phyloP scores from a whole-genome alignment of 1,140 invertebrate species.

The Drosophila miranda region DNA sequence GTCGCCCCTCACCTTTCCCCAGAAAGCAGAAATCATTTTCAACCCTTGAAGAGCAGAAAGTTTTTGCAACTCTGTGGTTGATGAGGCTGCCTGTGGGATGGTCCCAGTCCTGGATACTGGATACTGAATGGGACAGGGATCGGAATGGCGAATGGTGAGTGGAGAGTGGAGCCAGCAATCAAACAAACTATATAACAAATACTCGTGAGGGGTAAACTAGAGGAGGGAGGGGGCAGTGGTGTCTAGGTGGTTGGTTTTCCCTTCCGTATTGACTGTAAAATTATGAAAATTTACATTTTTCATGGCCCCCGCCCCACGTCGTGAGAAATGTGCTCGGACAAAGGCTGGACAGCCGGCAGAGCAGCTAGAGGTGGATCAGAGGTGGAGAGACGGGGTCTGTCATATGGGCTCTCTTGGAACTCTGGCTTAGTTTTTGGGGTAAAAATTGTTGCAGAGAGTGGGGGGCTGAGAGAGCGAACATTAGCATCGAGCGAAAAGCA shows the following conservation, averaged over 20 bases:
- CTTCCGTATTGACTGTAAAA: constrained; percentile 63
- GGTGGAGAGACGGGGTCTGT: too few species aligned
- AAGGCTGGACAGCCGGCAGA: constrained; percentile 3
- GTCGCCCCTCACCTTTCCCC: neutral
- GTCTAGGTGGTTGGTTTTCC: neutral
- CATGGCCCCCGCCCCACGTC: neutral
- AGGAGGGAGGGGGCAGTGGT: neutral
- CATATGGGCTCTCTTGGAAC: too few species aligned
- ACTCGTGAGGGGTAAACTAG: constrained; percentile 22
- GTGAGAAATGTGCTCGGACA: constrained; percentile 11
- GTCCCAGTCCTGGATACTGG: too few species aligned
- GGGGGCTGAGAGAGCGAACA: constrained; percentile 22
- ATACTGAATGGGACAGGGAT: neutral
- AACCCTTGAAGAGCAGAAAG: constrained; percentile 47
- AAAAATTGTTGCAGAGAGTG: constrained; percentile 1
- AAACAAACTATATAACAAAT: constrained; percentile 65
- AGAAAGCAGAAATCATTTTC: constrained; percentile 55
- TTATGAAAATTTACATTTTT: constrained; percentile 79
- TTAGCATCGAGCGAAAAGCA: constrained; percentile 69
- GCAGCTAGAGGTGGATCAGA: neutral
- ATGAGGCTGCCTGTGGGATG: constrained; percentile 26
- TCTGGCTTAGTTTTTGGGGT: constrained; percentile 9
- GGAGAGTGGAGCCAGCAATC: constrained; percentile 49
- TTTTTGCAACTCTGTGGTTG: constrained; percentile 51
- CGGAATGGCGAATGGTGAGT: neutral